phyloP scores from a whole-genome alignment of 2,888 invertebrate species.

The Parnassius apollo region DNA sequence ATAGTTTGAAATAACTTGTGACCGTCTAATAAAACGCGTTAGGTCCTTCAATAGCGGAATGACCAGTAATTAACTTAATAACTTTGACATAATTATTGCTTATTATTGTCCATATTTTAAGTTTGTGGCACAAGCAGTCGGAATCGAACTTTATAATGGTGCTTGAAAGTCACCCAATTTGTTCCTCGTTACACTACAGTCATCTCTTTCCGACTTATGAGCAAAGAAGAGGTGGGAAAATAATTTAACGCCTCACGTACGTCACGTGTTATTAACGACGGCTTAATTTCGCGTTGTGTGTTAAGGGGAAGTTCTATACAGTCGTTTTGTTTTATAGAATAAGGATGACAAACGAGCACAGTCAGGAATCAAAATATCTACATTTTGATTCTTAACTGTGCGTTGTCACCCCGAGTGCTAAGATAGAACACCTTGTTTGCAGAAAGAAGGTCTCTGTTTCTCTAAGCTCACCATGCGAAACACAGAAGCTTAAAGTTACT shows the following conservation, averaged over 20 bases:
- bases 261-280: slow-evolving; percentile 73
- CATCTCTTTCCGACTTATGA: slow-evolving; percentile 24
- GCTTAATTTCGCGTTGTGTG: slow-evolving; percentile 49
- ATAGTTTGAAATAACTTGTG: too few species aligned
- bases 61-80: background rate
- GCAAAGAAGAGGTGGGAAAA: slow-evolving; percentile 29
- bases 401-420: too few species aligned
- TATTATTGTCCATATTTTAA: background rate
- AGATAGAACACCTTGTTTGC: too few species aligned
- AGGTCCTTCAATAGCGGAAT: background rate
- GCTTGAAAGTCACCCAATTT: slow-evolving; percentile 2
- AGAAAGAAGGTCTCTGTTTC: too few species aligned
- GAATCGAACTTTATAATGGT: slow-evolving; percentile 10
- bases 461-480: too few species aligned
- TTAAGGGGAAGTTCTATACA: slow-evolving; percentile 52
- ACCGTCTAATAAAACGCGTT: too few species aligned
- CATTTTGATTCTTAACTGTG: too few species aligned
- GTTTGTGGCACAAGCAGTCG: background rate
- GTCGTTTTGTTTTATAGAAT: too few species aligned
- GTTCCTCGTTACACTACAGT: slow-evolving; percentile 1
- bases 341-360: too few species aligned
- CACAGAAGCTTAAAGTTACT: too few species aligned
- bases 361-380: too few species aligned
- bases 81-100: background rate
- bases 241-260: slow-evolving; percentile 55